These are phyloP conservation scores for Chlamydotis undulata DNA, from an alignment of 2,113 vertebrate species.

Conservation along the genomic window DNA sequence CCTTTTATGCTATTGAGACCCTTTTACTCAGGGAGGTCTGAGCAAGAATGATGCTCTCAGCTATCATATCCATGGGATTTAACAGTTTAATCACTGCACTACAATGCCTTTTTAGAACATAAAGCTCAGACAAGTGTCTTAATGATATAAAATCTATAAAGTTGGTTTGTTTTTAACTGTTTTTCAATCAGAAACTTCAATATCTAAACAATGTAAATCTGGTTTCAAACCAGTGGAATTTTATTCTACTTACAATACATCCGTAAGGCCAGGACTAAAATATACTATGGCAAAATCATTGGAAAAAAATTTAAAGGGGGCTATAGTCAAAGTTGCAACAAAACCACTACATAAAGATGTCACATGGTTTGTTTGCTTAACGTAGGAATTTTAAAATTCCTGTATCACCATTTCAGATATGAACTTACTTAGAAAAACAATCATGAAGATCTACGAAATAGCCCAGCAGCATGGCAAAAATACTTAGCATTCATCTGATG, in stretches of 20 bases:
- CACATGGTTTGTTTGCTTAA: not conserved
- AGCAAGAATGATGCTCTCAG: not conserved
- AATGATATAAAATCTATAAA: not conserved
- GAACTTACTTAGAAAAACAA: not conserved
- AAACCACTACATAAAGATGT: not conserved
- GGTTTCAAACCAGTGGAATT: not conserved
- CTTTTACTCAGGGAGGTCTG: not conserved
- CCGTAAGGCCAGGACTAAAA: not conserved
- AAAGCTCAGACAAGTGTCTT: not conserved
- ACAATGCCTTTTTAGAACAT: not conserved
- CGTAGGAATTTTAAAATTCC: not conserved
- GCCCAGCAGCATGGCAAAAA: not conserved
- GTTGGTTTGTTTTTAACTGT: too few relatives aligned
- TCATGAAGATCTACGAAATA: not conserved
- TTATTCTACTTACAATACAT: not conserved
- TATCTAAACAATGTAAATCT: not conserved
- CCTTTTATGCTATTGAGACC: not conserved
- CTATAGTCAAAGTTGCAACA: not conserved
- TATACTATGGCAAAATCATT: not conserved
- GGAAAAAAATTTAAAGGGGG: not conserved
- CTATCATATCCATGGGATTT: not conserved
- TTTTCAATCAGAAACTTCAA: not conserved
- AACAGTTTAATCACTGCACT: not conserved
- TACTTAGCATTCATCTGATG: not conserved
- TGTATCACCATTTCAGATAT: not conserved